Evolutionary conservation across 2,113 vertebrate species (phyloP).

Genomic region (Lucifuga dentata): DNA sequence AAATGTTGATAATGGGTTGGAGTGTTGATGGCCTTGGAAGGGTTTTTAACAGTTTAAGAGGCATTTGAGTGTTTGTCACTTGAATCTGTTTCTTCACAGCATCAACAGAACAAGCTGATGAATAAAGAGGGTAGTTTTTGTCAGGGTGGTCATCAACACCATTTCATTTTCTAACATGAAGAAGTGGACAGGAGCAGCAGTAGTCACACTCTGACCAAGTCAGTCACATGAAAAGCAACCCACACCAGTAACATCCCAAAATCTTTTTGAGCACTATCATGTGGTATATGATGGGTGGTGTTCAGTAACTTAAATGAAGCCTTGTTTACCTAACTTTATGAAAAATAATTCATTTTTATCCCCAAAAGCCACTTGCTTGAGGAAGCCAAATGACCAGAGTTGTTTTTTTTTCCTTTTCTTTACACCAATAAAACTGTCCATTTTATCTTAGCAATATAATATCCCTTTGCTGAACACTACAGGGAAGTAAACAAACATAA

Average conservation of each 20-base stretch:
- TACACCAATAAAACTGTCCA: conserved; percentile 26
- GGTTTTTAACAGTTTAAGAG: conserved; percentile 58
- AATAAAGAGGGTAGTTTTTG: conserved; percentile 58
- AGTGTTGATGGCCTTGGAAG: conserved; percentile 29
- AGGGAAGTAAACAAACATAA: no score
- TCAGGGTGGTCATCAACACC: conserved; percentile 52
- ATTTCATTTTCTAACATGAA: conserved; percentile 47
- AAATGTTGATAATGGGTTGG: neutral
- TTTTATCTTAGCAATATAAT: no score
- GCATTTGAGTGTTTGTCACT: conserved; percentile 54
- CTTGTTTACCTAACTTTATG: conserved; percentile 59
- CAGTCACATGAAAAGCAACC: conserved; percentile 33
- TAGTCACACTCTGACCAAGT: conserved; percentile 8
- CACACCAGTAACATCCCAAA: conserved; percentile 42
- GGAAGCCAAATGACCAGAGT: conserved; percentile 24
- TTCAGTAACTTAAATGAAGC: conserved; percentile 49
- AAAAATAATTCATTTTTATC: conserved; percentile 56
- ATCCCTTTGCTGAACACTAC: no score
- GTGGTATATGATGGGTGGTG: conserved; percentile 14
- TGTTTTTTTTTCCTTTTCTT: neutral
- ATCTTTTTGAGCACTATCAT: conserved; percentile 21
- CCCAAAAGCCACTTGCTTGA: conserved; percentile 54
- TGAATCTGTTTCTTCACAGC: conserved; percentile 23
- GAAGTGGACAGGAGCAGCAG: neutral
- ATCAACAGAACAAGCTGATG: conserved; percentile 14